A percentile compares a stretch with the other conserved stretches of the same genome.
These are phyloP conservation scores for Carlito syrichta DNA, from an alignment of 2,113 vertebrate species.

Conservation along the genomic window DNA sequence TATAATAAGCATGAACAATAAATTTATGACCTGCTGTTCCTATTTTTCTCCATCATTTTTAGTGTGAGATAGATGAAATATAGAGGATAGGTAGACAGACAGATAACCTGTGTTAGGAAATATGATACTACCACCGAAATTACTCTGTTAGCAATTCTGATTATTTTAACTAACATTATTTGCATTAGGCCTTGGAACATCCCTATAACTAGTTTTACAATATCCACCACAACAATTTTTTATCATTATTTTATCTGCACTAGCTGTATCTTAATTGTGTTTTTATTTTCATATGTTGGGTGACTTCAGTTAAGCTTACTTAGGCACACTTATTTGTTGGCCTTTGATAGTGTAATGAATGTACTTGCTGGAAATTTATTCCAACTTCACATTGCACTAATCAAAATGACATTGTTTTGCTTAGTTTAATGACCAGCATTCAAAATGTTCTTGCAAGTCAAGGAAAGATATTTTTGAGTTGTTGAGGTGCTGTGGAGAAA, in stretches of 20 bases:
- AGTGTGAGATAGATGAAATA: background rate
- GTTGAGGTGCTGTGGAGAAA: background rate
- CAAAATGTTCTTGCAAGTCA: background rate
- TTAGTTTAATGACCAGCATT: slow-evolving; percentile 47
- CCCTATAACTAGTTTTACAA: accelerated
- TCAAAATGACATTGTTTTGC: slow-evolving; percentile 65
- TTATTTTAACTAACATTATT: background rate
- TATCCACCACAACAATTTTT: background rate
- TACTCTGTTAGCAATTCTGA: background rate
- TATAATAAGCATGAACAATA: background rate
- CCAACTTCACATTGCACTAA: slow-evolving; percentile 23
- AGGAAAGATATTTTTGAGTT: background rate
- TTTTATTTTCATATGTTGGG: slow-evolving; percentile 17
- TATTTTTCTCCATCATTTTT: background rate
- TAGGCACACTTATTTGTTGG: background rate
- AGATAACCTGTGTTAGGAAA: background rate
- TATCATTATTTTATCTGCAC: slow-evolving; percentile 40
- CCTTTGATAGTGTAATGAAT: slow-evolving; percentile 38
- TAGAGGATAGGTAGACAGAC: background rate
- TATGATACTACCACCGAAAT: background rate
- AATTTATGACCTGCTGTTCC: background rate
- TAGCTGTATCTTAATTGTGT: background rate
- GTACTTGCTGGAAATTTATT: slow-evolving; percentile 51
- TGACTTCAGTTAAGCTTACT: slow-evolving; percentile 65
- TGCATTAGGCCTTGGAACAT: background rate